Evolutionary conservation across 2,888 invertebrate species (phyloP).

Genomic region (Lysandra coridon): DNA sequence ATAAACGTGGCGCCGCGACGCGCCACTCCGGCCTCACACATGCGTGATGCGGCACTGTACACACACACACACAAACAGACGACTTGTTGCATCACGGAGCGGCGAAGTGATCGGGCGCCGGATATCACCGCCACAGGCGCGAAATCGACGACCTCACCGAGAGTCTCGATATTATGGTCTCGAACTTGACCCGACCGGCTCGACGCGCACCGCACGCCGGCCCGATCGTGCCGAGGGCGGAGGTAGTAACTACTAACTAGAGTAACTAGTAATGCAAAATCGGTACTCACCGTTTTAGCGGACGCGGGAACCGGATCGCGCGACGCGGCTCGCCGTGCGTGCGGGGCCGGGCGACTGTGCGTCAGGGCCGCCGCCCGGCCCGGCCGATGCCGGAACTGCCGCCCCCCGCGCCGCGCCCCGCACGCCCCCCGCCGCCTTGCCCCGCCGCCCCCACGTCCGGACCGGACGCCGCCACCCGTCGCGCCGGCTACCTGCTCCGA

Average conservation of each 20-base stretch:
- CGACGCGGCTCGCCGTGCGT: conserved; percentile 23
- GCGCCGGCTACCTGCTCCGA: conserved; percentile 21
- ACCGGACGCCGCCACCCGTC: conserved; percentile 1
- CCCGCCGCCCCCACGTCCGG: background rate
- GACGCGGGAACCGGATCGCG: conserved; percentile 22
- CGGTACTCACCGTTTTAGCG: conserved; percentile 22
- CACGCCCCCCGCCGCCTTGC: background rate
- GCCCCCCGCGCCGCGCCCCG: background rate
- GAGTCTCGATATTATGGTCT: background rate
- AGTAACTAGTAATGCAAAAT: background rate
- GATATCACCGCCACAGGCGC: background rate
- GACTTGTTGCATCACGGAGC: conserved; percentile 17
- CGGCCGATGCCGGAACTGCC: conserved; percentile 8
- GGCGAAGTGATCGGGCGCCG: conserved; percentile 11
- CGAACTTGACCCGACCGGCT: background rate
- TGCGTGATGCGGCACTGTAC: background rate
- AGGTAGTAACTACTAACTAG: background rate
- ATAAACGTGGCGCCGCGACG: background rate
- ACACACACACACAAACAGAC: background rate
- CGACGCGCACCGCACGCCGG: background rate
- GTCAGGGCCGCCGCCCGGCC: conserved; percentile 12
- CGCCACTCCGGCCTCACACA: background rate
- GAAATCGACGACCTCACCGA: background rate
- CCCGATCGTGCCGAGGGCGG: background rate
- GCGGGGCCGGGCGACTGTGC: conserved; percentile 13